Evolutionary conservation across 2,797 vertebrate genomes (phyloP).

Genomic region (Apodemus agrarius): DNA sequence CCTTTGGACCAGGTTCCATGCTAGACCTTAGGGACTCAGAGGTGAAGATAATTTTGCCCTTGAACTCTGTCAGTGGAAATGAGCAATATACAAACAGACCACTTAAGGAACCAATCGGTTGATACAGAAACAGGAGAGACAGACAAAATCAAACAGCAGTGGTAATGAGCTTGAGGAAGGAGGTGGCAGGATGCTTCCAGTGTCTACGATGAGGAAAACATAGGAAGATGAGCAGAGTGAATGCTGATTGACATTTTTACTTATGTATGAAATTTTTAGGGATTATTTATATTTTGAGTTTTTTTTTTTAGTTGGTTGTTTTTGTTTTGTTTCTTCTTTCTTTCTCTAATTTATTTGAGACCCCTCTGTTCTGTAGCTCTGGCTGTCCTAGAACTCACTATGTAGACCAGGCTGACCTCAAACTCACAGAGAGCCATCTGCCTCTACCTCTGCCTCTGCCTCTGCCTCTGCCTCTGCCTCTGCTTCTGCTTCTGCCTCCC

Average conservation of each 20-base stretch:
- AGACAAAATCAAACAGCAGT: constrained; percentile 22
- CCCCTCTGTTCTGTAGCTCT: not conserved
- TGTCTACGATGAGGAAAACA: not conserved
- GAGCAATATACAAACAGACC: not conserved
- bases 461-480: not conserved
- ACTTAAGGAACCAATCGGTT: not conserved
- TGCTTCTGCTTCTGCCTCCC: not conserved
- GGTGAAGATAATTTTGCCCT: not conserved
- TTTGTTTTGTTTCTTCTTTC: not conserved
- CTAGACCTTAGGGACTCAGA: not conserved
- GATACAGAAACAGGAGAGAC: not conserved
- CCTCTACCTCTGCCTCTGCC: not conserved
- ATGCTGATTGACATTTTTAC: not conserved
- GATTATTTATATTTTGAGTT: not conserved
- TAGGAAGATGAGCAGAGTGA: not conserved
- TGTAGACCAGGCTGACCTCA: not conserved
- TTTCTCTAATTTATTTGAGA: not conserved
- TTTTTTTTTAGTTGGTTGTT: not conserved
- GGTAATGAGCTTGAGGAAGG: not conserved
- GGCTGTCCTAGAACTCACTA: not conserved
- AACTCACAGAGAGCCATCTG: not conserved
- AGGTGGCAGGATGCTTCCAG: not conserved
- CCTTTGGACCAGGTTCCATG: not conserved
- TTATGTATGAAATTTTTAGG: not conserved
- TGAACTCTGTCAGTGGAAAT: constrained; percentile 1